These are phyloP conservation scores for Athripsodes cinereus DNA, from an alignment of 2,888 invertebrate genomes.

Conservation along the genomic window DNA sequence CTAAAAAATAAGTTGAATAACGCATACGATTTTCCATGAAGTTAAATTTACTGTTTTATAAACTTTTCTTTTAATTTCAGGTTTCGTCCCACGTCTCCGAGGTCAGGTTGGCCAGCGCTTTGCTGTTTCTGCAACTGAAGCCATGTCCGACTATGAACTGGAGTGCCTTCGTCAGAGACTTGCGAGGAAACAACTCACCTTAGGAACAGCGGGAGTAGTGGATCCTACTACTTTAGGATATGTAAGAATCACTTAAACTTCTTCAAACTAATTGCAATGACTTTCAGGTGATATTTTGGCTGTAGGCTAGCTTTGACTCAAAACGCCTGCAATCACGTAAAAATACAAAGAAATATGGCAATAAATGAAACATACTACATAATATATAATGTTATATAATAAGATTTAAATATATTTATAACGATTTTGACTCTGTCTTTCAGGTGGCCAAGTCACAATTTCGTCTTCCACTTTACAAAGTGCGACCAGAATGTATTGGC, in stretches of 20 bases:
- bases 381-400: too few species aligned
- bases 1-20: too few species aligned
- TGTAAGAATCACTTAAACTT: too few species aligned
- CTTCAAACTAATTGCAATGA: too few species aligned
- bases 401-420: too few species aligned
- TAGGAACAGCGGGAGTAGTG: conserved; percentile 41
- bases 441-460: conserved; percentile 64
- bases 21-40: too few species aligned
- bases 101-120: conserved; percentile 66
- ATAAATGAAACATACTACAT: too few species aligned
- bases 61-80: conserved; percentile 40
- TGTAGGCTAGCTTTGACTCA: too few species aligned
- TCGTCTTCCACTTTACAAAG: conserved; percentile 60
- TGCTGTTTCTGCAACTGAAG: conserved; percentile 66
- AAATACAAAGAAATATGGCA: too few species aligned
- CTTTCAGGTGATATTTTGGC: too few species aligned
- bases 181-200: conserved; percentile 52
- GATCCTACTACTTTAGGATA: conserved; percentile 2
- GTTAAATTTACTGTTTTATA: too few species aligned
- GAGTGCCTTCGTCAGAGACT: conserved; percentile 53
- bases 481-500: conserved; percentile 63
- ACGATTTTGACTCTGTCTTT: conserved; percentile 11
- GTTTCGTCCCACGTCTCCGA: conserved; percentile 61
- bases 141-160: conserved; percentile 64
- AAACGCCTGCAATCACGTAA: too few species aligned